Evolutionary conservation across 2,113 vertebrate genomes (phyloP).

Genomic region (Anhinga anhinga): DNA sequence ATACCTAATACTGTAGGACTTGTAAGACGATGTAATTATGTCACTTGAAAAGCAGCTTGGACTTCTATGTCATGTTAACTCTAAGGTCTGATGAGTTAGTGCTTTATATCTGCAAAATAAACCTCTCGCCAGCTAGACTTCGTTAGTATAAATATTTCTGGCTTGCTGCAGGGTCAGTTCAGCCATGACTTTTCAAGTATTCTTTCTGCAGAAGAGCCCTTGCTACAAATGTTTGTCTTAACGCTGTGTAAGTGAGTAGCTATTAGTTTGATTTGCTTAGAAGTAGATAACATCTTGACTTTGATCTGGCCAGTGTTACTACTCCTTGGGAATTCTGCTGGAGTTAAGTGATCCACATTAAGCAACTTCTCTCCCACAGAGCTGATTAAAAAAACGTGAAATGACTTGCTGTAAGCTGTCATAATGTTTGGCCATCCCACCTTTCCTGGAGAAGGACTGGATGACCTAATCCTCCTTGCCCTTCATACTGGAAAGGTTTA

Average conservation of each 20-base stretch:
- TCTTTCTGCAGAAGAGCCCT: not conserved
- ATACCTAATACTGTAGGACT: not conserved
- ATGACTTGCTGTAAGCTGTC: conserved; percentile 2
- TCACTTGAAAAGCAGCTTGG: not conserved
- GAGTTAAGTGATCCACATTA: not conserved
- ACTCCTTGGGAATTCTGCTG: conserved; percentile 9
- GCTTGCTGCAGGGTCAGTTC: not conserved
- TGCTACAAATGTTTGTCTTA: not conserved
- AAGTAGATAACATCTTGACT: not conserved
- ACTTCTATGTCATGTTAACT: not conserved
- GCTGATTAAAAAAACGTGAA: not conserved
- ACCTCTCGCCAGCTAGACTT: not conserved
- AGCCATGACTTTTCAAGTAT: not conserved
- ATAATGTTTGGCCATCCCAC: conserved; percentile 18
- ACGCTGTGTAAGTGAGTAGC: not conserved
- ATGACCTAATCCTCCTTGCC: conserved; percentile 40
- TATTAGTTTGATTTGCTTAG: not conserved
- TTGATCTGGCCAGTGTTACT: not conserved
- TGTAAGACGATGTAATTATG: not conserved
- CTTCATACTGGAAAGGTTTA: not conserved
- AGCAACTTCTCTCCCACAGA: not conserved
- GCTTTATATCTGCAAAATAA: not conserved
- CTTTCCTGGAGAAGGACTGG: conserved; percentile 29
- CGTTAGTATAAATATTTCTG: not conserved
- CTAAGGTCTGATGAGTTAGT: not conserved